Evolutionary conservation across 2,113 vertebrate genomes (phyloP), one percentile per base, ranked within the genome.

Genomic region (Phrynocephalus versicolor): DNA sequence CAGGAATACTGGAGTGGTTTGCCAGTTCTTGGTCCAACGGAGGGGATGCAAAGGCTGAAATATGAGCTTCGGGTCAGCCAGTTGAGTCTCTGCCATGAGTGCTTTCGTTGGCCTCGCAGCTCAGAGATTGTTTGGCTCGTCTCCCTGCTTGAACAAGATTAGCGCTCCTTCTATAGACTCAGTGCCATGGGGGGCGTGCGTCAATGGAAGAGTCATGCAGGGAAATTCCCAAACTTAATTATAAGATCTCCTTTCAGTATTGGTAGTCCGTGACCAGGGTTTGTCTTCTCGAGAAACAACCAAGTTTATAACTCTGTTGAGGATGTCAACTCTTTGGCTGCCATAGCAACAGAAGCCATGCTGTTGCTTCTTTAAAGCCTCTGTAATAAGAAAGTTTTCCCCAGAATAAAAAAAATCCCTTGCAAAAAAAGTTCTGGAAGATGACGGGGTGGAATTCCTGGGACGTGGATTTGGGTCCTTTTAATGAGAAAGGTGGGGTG

Each of bases 131-230:
- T 0, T 85, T 79, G 35, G 27, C 16, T 82, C 51, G 78, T 27
- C 37, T 62, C 1, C 51, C 2, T 58, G 21, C 83, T 82, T 84
- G 79, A 74, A 73, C 15, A 80, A 74, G 39, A 76, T 51, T 62
- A 55, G 37, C 25, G 10, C 69, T 88, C 23, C 0, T 91, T 91
- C 87, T 82, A 79, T 23, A 45, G 83, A 70, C 73, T 73, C 39
- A 83, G 77, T 13, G 85, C 64, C n/a, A n/a, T 69, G n/a, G 0
- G 0, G 33, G 88, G 57, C 33, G 21, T 0, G 0, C 77, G 79
- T 83, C 57, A 76, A 85, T 83, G 72, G 86, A 78, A 87, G 73
- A 45, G 2, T 58, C 85, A n/a, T 35, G 70, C 65, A 16, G 27
- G n/a, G 62, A 71, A 80, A 79, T 55, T 67, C 6, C 74, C 33